Base-by-base conservation (phyloP, 1,140 invertebrate genomes). In the honey bee (Apis mellifera) region DNA sequence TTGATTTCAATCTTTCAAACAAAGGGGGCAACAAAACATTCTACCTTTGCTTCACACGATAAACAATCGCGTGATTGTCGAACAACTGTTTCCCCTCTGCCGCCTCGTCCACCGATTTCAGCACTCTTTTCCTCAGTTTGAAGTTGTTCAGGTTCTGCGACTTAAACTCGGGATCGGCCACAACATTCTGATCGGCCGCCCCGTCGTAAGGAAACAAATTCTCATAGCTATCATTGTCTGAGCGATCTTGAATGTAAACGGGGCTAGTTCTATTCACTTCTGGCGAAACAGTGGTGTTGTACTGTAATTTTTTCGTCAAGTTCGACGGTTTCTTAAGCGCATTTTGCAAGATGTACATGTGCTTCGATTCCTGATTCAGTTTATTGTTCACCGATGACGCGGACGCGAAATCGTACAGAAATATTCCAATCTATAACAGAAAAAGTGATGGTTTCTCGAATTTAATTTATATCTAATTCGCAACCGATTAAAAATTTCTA, bases 321-420 rank as follows among this genome's bases (percentile, higher is more conserved):
- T 69, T 86, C 3, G 73, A 23, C 3, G 74, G 65, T 52, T 91
- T 92, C 78, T 88, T 90, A 60, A 89, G 74, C 48, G 87, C 73
- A 84, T 92, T 93, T 76, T 93, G 91, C 11, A 93, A 77, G 17
- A 93, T 92, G 70, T 94, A 93, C 52, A 93, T 89, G 52, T 92
- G 92, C 79, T 93, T 93, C 1, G 93, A 92, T 71, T 94, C 93
- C 69, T 94, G 93, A 76, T 83, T 90, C 13, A 90, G 87, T 86
- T 90, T 93, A 60, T 90, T 92, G 57, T 86, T 90, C 4, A 89
- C 82, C 17, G 92, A 90, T 12, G 93, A 91, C 23, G 90, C 92
- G 9, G 93, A 93, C 19, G 93, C 90, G 68, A 94, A 93, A 59
- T 94, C 93, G 85, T 94, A 94, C 15, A 93, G 84, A 73, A 94